A percentile compares a stretch with the other conserved stretches of the same genome.
Evolutionary conservation across 2,113 vertebrate genomes (phyloP).

Genomic region (Rhea americana): DNA sequence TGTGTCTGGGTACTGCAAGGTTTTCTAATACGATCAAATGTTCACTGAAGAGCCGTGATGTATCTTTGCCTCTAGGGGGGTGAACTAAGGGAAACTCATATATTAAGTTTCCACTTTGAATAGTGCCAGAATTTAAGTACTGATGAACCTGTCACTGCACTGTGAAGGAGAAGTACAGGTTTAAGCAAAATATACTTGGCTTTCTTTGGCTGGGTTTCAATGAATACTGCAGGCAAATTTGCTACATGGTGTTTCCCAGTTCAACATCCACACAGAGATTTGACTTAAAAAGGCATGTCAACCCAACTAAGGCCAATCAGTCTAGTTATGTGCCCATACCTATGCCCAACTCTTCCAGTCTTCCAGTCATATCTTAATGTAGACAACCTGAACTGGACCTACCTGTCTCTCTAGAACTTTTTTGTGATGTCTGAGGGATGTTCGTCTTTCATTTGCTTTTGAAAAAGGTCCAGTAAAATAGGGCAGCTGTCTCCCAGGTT

Average conservation of each 20-base stretch:
- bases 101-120: slow-evolving; percentile 39
- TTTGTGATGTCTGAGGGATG: not conserved
- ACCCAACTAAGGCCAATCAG: not conserved
- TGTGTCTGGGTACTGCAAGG: slow-evolving; percentile 2
- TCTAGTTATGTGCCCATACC: not conserved
- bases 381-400: not conserved
- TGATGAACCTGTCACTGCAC: slow-evolving; percentile 18
- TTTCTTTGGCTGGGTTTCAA: slow-evolving; percentile 37
- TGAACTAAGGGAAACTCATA: slow-evolving; percentile 32
- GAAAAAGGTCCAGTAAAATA: not conserved
- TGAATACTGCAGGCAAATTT: not conserved
- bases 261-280: not conserved
- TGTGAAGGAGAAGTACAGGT: not conserved
- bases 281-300: not conserved
- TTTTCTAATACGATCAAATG: slow-evolving; percentile 16
- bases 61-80: slow-evolving; percentile 14
- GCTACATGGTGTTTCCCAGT: not conserved
- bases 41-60: not conserved
- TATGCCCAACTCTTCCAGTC: not conserved
- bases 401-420: not conserved
- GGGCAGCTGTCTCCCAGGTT: not conserved
- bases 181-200: not conserved
- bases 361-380: not conserved
- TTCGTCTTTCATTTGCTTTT: not conserved
- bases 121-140: slow-evolving; percentile 9